phyloP scores from a whole-genome alignment of 2,113 vertebrate species.

The Chlamydotis undulata region DNA sequence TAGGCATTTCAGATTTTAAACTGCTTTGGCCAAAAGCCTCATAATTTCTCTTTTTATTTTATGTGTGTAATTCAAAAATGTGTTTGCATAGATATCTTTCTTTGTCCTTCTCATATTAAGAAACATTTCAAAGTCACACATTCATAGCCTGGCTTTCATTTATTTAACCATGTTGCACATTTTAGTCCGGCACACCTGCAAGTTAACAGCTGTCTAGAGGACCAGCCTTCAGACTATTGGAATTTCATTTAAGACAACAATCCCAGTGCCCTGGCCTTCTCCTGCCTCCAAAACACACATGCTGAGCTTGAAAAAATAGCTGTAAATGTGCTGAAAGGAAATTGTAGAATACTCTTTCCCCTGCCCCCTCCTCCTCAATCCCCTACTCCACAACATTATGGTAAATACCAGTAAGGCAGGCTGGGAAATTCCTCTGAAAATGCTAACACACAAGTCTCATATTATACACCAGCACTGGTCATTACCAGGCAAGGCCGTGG shows the following conservation, averaged over 20 bases:
- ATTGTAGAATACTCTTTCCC: slow-evolving; percentile 5
- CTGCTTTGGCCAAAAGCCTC: neutral
- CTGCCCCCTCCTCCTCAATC: neutral
- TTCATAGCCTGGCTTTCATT: neutral
- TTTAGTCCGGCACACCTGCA: slow-evolving; percentile 47
- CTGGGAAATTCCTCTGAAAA: slow-evolving; percentile 52
- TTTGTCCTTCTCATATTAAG: neutral
- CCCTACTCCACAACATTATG: neutral
- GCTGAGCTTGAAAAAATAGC: slow-evolving; percentile 45
- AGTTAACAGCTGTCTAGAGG: slow-evolving; percentile 43
- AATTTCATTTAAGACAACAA: slow-evolving; percentile 62
- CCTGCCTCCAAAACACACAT: slow-evolving; percentile 37
- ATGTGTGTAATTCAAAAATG: neutral
- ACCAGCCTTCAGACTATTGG: slow-evolving; percentile 5
- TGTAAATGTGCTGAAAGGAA: slow-evolving; percentile 61
- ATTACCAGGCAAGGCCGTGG: neutral
- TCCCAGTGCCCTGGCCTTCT: neutral
- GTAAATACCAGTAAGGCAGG: neutral
- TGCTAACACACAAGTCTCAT: neutral
- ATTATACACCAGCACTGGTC: neutral
- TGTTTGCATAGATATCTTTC: neutral
- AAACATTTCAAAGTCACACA: neutral
- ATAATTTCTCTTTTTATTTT: neutral
- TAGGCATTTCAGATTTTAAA: neutral
- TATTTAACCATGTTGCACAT: neutral